Conservation (phyloP, 2,888 invertebrate genomes). For the Cenopis cana region DNA sequence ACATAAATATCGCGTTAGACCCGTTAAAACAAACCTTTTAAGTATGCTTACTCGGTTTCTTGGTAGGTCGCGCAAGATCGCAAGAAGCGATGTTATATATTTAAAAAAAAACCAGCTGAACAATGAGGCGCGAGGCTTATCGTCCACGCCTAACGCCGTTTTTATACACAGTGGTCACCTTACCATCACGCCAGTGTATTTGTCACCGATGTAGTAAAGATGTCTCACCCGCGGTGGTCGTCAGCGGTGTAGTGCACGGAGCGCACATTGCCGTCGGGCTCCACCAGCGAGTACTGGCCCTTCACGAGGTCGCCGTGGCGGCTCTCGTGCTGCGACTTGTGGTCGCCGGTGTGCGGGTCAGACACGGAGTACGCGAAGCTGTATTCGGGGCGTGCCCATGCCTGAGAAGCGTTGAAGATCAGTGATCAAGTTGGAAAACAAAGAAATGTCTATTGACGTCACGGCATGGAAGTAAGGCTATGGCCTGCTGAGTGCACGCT, state of each 20-base stretch:
- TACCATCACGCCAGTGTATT: no score
- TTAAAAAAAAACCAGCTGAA: no score
- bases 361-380: conserved; percentile 84
- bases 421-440: neutral
- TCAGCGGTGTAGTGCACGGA: conserved; percentile 83
- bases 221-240: conserved; percentile 74
- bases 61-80: no score
- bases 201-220: conserved; percentile 21
- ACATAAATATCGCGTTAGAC: no score
- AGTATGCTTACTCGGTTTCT: no score
- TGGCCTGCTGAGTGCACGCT: no score
- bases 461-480: no score
- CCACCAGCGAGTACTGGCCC: conserved; percentile 86
- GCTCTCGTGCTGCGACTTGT: conserved; percentile 83
- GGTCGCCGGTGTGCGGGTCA: conserved; percentile 85
- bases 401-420: conserved; percentile 53
- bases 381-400: conserved; percentile 79
- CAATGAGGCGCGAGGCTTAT: no score
- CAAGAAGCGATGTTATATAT: no score
- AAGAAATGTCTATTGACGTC: neutral
- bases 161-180: no score
- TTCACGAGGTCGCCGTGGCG: conserved; percentile 85
- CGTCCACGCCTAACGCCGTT: no score
- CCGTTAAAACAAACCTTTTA: no score
- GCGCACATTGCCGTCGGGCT: conserved; percentile 85